Evolutionary conservation across 2,113 vertebrate species (phyloP), one percentile per base, ranked within the genome.

Genomic region (Chaetops frenatus): DNA sequence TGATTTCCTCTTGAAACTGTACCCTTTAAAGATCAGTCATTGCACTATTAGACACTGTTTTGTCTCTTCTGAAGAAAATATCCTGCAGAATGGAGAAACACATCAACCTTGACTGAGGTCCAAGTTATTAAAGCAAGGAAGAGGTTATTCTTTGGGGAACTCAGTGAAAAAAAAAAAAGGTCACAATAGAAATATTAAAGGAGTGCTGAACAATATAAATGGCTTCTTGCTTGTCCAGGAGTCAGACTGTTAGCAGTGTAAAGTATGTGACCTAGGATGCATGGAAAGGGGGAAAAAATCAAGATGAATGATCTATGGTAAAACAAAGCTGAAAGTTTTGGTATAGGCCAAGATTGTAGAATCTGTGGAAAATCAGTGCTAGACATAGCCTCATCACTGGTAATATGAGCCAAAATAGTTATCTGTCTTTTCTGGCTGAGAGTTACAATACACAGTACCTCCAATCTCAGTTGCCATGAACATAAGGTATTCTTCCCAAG

Each of bases 401-500:
- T 96, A 98, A 98, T 82, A 96, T 93, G 96, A 98, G 98, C 98
- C 98, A 98, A 98, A 98, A 98, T 97, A 98, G 98, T 98, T 98
- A 98, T 98, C 98, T 95, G 96, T 97, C 98, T 98, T 96, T 94
- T 97, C 95, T 97, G 98, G 98, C 98, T 90, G 97, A 96, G 97
- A 96, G 96, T 98, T 96, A 98, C 96, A 95, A 86, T 95, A 83
- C 88, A 88, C 96, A 97, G 92, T 95, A 97, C 96, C 97, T 97
- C 97, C 97, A 88, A 65, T 88, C 88, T 86, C 76, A 45, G 80
- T 96, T 97, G 91, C 94, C 96, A 88, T 92, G 97, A 97, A 81
- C 97, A 97, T 96, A 97, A 97, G 96, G 96, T 98, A 97, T 92
- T 97, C 85, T 76, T 98, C 97, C 92, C 81, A 95, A 97, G 97